Evolutionary conservation across 2,113 vertebrate genomes (phyloP).

Genomic region (Heteronetta atricapilla): DNA sequence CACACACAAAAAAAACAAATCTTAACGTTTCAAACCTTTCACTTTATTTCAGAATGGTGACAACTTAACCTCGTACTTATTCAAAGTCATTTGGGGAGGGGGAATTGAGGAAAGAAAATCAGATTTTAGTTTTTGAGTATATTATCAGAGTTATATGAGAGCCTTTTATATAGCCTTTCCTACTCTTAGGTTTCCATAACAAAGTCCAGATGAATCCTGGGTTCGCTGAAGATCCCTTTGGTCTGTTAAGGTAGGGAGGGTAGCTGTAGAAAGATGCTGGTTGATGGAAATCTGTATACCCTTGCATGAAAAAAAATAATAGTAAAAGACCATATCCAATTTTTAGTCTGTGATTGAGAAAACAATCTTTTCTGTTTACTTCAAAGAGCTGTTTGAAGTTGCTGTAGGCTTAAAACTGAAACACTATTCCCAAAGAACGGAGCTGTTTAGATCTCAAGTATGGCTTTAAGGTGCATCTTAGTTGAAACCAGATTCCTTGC

Average conservation of each 20-base stretch:
- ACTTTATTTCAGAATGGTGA: slow-evolving; percentile 4
- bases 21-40: not conserved
- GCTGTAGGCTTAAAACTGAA: not conserved
- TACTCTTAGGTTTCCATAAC: not conserved
- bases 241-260: not conserved
- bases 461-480: not conserved
- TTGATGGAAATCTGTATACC: not conserved
- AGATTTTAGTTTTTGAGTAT: not conserved
- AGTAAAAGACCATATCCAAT: not conserved
- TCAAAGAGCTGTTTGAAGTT: not conserved
- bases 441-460: not conserved
- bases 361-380: not conserved
- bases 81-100: not conserved
- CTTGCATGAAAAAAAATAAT: not conserved
- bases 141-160: not conserved
- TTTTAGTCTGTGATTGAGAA: not conserved
- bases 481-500: not conserved
- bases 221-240: not conserved
- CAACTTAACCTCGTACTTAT: slow-evolving; percentile 47
- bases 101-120: not conserved
- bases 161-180: not conserved
- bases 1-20: not conserved
- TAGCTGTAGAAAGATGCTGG: not conserved
- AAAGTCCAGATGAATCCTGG: not conserved
- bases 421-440: not conserved